Base-by-base conservation (phyloP, 2,888 invertebrate genomes). In the Perizoma flavofasciatum region DNA sequence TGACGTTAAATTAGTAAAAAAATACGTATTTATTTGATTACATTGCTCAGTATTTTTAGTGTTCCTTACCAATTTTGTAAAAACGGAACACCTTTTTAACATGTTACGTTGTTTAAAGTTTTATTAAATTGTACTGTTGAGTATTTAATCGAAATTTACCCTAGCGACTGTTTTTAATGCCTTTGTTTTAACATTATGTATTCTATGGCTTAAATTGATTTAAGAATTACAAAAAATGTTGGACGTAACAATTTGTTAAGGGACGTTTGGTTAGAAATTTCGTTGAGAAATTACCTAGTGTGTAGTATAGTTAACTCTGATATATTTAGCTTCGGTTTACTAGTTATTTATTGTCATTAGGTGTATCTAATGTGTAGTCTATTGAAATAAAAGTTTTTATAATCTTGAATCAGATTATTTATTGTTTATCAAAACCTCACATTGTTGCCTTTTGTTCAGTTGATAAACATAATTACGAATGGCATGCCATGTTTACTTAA, bases 371-470 rank as follows among this genome's bases (percentile, higher is more conserved):
- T 22, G 22, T 70, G 72, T 82, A 81, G 76, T 76, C 76, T 80
- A 77, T 78, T 70, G 66, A 72, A 77, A 80, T 79, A 81, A 78
- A 78, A 79, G 70, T 69, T 79, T 83, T 84, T 85, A 77, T 81
- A 83, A 78, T 66, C 61, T 72, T 65, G 55, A 60, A 55, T 59
- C 45, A 64, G 60, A 68, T 11, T 67, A 35, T 67, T 71, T 65
- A 55, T 50, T 59, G 37, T 55, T 58, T 49, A 10, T 11, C 22
- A 48, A 58, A 52, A 34, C 41, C 49, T 44, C 33, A 32, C 59
- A 61, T 44, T 50, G 43, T 44, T 41, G 41, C 11, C n/a, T 41
- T 5, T 39, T 22, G 37, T 52, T 5, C 10, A 8, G 5, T 35
- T 47, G 48, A 48, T 47, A 49, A 11, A 43, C 10, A 22, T 43